A percentile compares a stretch with the other conserved stretches of the same genome.
These are phyloP conservation scores for Perccottus glenii DNA, from an alignment of 2,113 vertebrate genomes.

Conservation along the genomic window DNA sequence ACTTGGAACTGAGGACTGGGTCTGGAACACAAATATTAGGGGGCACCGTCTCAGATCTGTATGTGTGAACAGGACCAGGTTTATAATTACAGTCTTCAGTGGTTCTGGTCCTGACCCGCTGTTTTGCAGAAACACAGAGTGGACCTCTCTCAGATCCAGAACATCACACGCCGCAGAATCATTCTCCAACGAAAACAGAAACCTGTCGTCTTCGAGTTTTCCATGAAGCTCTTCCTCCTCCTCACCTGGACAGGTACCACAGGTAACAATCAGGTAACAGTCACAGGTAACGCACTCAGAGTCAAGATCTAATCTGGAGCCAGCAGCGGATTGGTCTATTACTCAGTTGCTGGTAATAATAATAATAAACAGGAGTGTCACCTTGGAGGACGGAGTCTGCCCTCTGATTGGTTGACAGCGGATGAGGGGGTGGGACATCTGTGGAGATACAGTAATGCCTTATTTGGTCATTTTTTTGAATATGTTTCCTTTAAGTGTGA, in stretches of 20 bases:
- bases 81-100: background rate
- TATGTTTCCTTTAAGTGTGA: too few relatives aligned
- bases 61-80: too few relatives aligned
- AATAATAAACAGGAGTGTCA: slow-evolving; percentile 10
- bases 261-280: slow-evolving; percentile 8
- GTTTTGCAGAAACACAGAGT: slow-evolving; percentile 65
- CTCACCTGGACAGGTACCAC: slow-evolving; percentile 33
- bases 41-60: background rate
- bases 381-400: slow-evolving; percentile 38
- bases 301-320: background rate
- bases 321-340: background rate
- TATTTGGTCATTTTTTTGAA: too few relatives aligned
- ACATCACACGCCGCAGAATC: slow-evolving; percentile 79
- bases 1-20: slow-evolving; percentile 68
- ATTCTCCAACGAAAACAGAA: slow-evolving; percentile 79
- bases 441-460: background rate
- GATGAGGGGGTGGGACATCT: slow-evolving; percentile 51
- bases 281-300: too few relatives aligned
- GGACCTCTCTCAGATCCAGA: slow-evolving; percentile 77
- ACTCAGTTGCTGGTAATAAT: background rate
- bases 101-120: slow-evolving; percentile 25
- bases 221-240: slow-evolving; percentile 80
- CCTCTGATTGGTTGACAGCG: slow-evolving; percentile 22
- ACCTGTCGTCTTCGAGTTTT: slow-evolving; percentile 80
- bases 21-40: slow-evolving; percentile 26